A percentile compares a stretch with the other conserved stretches of the same genome.
These are phyloP conservation scores for Nemotelus pantherinus DNA, from an alignment of 2,888 invertebrate species.

Conservation along the genomic window DNA sequence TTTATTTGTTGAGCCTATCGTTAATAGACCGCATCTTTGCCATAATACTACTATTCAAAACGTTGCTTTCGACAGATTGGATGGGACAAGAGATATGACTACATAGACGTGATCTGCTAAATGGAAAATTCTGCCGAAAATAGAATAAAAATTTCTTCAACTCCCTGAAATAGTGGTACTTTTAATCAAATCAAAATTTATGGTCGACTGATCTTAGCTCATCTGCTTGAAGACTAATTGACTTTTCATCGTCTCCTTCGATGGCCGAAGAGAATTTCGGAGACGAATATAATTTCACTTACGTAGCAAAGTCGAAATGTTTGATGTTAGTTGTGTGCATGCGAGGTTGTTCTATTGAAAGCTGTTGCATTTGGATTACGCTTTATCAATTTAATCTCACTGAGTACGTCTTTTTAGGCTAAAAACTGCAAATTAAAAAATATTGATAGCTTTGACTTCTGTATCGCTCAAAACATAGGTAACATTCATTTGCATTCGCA, in stretches of 20 bases:
- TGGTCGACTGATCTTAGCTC: conserved; percentile 7
- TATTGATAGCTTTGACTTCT: no score
- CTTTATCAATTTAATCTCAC: no score
- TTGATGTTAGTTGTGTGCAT: no score
- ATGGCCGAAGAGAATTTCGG: background rate
- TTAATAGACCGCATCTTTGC: conserved; percentile 29
- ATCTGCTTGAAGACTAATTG: conserved; percentile 28
- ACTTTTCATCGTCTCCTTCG: background rate
- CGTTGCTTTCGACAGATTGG: background rate
- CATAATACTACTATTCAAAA: conserved; percentile 17
- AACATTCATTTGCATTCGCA: no score
- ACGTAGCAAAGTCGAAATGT: no score
- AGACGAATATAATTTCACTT: conserved; percentile 3
- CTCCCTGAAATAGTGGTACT: background rate
- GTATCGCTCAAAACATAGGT: no score
- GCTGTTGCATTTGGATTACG: no score
- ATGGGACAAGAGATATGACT: background rate
- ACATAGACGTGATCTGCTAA: background rate
- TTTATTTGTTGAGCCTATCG: conserved; percentile 33
- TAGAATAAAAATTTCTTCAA: conserved; percentile 16
- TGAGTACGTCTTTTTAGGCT: no score
- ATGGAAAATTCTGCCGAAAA: conserved; percentile 31
- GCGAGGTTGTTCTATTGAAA: no score
- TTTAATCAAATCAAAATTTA: conserved; percentile 42
- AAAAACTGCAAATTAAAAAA: no score